A percentile compares a stretch with the other conserved stretches of the same genome.
phyloP scores from a whole-genome alignment of 2,797 vertebrate species.

The Clarias laeviceps region DNA sequence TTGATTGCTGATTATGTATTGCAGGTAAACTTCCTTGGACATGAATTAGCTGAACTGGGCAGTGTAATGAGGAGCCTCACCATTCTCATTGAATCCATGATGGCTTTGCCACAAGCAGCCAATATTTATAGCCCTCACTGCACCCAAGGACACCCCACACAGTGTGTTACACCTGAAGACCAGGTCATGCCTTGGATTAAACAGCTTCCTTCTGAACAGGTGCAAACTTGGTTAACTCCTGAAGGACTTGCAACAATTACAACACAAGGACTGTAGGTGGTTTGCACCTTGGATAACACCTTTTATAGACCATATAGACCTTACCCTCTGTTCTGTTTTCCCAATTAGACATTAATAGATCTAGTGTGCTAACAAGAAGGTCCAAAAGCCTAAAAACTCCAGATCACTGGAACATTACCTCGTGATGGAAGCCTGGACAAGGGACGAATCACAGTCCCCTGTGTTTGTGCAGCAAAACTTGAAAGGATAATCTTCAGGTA shows the following conservation, averaged over 20 bases:
- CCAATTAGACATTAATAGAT: constrained; percentile 55
- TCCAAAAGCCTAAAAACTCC: constrained; percentile 59
- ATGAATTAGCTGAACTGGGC: constrained; percentile 75
- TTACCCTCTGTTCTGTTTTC: constrained; percentile 49
- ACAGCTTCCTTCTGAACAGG: constrained; percentile 51
- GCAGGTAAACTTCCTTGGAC: constrained; percentile 74
- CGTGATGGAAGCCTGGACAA: constrained; percentile 27
- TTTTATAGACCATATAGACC: constrained; percentile 17
- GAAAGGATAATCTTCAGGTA: constrained; percentile 21
- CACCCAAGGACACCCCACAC: constrained; percentile 62
- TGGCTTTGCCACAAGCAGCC: constrained; percentile 60
- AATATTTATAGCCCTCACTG: constrained; percentile 61
- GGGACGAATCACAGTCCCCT: constrained; percentile 30
- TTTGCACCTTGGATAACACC: constrained; percentile 22
- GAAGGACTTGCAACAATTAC: constrained; percentile 50
- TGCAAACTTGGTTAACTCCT: constrained; percentile 52
- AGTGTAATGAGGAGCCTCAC: constrained; percentile 72
- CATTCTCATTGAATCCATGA: constrained; percentile 72
- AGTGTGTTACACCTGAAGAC: constrained; percentile 59
- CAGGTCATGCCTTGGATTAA: constrained; percentile 57
- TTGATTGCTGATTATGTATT: constrained; percentile 12
- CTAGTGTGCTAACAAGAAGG: constrained; percentile 55
- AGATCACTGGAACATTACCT: constrained; percentile 61
- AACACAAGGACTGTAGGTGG: constrained; percentile 64
- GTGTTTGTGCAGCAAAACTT: constrained; percentile 46